Percentiles rank a stretch among this genome's conserved stretches.
These are phyloP conservation scores for Cassiopea xamachana DNA, from an alignment of 30 jellyfish, hydroid and myxozoan species.

Conservation along the genomic window DNA sequence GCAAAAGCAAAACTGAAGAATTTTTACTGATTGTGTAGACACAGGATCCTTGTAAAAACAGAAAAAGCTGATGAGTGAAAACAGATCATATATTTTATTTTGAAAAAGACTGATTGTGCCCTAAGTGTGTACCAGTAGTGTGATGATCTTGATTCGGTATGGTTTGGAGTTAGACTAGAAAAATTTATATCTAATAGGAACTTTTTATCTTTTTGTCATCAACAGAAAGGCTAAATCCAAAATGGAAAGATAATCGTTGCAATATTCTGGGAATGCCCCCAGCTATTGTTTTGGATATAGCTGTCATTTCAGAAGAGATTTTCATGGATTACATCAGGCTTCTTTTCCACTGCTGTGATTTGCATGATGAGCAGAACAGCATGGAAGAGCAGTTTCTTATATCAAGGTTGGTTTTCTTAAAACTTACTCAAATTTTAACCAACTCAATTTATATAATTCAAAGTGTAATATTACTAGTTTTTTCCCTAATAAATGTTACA, in stretches of 20 bases:
- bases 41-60: no score
- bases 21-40: no score
- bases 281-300: neutral
- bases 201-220: neutral
- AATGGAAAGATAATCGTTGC: neutral
- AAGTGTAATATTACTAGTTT: neutral
- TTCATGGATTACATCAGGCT: neutral
- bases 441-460: no score
- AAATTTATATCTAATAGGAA: neutral
- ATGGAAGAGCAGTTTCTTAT: neutral
- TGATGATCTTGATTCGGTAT: neutral
- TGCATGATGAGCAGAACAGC: neutral
- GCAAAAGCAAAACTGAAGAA: no score
- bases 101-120: no score
- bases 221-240: neutral
- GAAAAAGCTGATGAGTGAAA: no score
- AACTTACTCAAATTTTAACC: no score
- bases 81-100: no score
- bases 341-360: neutral
- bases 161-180: neutral
- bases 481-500: neutral
- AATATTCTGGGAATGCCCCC: neutral
- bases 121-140: no score
- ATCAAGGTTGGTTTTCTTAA: slow-evolving; percentile 1
- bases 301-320: neutral